Evolutionary conservation across 2,888 invertebrate genomes (phyloP).

Genomic region (Zele albiditarsus): DNA sequence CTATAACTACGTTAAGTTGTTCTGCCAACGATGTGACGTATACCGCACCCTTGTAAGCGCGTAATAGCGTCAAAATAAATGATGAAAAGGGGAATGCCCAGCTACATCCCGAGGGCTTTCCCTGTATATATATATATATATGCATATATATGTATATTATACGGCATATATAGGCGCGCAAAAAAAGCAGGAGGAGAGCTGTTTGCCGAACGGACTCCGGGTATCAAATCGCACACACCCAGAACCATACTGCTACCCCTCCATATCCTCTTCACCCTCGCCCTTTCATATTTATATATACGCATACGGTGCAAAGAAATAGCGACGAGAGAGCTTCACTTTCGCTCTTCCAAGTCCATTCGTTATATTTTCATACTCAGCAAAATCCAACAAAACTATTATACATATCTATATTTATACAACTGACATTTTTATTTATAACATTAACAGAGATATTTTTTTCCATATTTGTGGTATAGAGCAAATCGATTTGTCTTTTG

Average conservation of each 20-base stretch:
- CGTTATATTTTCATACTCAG: slow-evolving; percentile 11
- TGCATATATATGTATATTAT: background rate
- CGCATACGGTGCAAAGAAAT: background rate
- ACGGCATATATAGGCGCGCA: background rate
- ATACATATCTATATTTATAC: too few species aligned
- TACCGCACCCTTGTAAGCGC: slow-evolving; percentile 27
- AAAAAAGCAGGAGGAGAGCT: background rate
- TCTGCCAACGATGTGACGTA: slow-evolving; percentile 16
- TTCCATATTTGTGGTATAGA: too few species aligned
- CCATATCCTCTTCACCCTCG: background rate
- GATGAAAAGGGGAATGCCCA: slow-evolving; percentile 35
- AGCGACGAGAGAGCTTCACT: slow-evolving; percentile 36
- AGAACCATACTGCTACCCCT: slow-evolving; percentile 3
- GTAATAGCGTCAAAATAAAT: slow-evolving; percentile 43
- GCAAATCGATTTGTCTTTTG: too few species aligned
- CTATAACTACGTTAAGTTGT: slow-evolving; percentile 9
- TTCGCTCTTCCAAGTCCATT: background rate
- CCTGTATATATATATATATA: slow-evolving; percentile 13
- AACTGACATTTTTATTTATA: background rate
- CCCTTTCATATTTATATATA: background rate
- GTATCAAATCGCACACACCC: slow-evolving; percentile 15
- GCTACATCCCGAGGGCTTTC: slow-evolving; percentile 29
- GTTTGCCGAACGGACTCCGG: slow-evolving; percentile 35
- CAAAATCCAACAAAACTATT: background rate
- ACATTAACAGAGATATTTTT: too few species aligned